Conservation (phyloP, 1,140 invertebrate genomes). For the Liolophura sinensis region DNA sequence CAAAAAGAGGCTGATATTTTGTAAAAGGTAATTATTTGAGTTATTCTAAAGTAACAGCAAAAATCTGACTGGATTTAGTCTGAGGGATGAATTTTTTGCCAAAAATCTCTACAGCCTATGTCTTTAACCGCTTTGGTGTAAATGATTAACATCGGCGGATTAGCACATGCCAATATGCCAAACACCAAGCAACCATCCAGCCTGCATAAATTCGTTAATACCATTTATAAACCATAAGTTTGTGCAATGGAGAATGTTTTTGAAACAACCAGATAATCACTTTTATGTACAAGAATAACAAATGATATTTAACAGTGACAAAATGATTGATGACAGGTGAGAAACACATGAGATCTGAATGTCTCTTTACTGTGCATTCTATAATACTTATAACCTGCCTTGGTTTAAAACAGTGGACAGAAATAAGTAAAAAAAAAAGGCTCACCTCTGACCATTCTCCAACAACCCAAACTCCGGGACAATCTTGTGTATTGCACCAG, state of each 20-base stretch:
- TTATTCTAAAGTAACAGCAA: background rate
- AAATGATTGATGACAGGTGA: background rate
- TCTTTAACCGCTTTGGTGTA: background rate
- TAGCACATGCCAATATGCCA: background rate
- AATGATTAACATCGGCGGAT: background rate
- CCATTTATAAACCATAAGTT: too few relatives aligned
- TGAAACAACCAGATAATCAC: background rate
- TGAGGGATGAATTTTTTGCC: background rate
- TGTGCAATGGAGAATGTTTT: too few relatives aligned
- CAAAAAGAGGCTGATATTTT: too few relatives aligned
- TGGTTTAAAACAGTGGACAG: too few relatives aligned
- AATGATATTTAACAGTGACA: background rate
- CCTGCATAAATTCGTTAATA: too few relatives aligned
- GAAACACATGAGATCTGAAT: background rate
- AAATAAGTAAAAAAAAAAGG: too few relatives aligned
- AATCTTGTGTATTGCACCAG: constrained; percentile 68
- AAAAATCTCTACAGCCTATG: background rate
- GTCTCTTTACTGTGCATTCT: background rate
- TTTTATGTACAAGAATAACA: background rate
- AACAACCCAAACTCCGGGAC: constrained; percentile 71
- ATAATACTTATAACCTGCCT: background rate
- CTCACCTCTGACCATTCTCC: constrained; percentile 68
- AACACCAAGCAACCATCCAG: too few relatives aligned
- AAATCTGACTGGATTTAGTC: background rate
- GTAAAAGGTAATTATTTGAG: too few relatives aligned